Conservation (phyloP, 2,113 vertebrate genomes). For the Leuciscus idus region DNA sequence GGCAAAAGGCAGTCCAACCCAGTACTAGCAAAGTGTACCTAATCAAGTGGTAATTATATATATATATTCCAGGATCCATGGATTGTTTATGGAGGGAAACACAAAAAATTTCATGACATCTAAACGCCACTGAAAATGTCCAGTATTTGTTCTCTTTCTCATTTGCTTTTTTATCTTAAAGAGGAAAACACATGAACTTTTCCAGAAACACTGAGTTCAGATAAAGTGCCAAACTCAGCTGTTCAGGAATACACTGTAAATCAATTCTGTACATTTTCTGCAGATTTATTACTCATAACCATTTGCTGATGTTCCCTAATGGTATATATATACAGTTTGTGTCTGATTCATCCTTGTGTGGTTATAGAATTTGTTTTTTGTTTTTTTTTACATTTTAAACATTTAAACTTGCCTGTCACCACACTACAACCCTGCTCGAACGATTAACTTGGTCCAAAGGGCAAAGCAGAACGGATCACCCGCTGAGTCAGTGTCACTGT, state of each 20-base stretch:
- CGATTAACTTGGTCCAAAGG: constrained; percentile 37
- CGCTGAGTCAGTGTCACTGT: constrained; percentile 2
- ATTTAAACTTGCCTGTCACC: neutral
- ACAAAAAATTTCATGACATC: neutral
- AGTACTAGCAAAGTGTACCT: too few relatives aligned
- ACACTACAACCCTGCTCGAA: constrained; percentile 34
- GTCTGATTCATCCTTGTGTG: neutral
- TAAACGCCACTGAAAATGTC: constrained; percentile 3
- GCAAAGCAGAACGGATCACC: constrained; percentile 19
- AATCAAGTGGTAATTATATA: neutral
- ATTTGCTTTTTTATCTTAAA: neutral
- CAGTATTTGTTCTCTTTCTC: constrained; percentile 2
- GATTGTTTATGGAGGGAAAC: neutral
- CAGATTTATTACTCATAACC: neutral
- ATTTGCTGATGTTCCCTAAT: neutral
- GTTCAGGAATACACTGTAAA: too few relatives aligned
- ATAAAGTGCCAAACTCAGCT: neutral
- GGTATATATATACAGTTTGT: neutral
- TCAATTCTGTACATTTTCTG: neutral
- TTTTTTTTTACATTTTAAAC: neutral
- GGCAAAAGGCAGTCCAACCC: too few relatives aligned
- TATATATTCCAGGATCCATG: neutral
- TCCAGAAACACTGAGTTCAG: too few relatives aligned
- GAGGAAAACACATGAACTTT: neutral
- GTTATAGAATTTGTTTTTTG: too few relatives aligned